A percentile compares a stretch with the other conserved stretches of the same genome.
phyloP scores from a whole-genome alignment of 2,797 vertebrate species.

The Girardinus metallicus region DNA sequence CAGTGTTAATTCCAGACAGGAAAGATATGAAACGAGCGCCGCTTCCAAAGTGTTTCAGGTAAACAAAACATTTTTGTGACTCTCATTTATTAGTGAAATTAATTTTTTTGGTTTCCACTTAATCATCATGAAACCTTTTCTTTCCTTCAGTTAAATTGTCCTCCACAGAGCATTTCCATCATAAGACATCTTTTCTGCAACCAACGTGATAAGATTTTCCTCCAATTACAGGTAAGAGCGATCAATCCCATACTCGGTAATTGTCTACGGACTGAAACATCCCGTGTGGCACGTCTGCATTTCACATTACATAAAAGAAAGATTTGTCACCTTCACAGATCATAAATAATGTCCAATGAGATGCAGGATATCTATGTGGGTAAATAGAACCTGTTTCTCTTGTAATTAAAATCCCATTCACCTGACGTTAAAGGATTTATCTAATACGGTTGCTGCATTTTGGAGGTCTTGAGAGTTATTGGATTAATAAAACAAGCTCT shows the following conservation, averaged over 20 bases:
- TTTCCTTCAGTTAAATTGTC: constrained; percentile 2
- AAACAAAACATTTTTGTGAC: background rate
- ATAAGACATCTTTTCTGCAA: constrained; percentile 29
- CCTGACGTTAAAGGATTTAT: constrained; percentile 18
- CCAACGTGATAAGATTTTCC: constrained; percentile 37
- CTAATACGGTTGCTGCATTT: constrained; percentile 31
- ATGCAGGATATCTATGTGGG: constrained; percentile 52
- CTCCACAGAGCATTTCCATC: constrained; percentile 19
- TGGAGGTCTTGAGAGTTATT: constrained; percentile 10
- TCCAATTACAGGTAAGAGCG: constrained; percentile 26
- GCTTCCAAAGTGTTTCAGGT: background rate
- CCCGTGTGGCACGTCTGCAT: constrained; percentile 37
- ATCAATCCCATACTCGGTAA: constrained; percentile 59
- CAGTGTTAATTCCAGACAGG: background rate
- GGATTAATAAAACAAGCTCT: constrained; percentile 14
- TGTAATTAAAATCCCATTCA: constrained; percentile 51
- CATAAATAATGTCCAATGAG: constrained; percentile 72
- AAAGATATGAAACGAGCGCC: background rate
- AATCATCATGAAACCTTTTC: constrained; percentile 29
- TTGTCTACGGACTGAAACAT: constrained; percentile 37
- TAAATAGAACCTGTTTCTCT: constrained; percentile 49
- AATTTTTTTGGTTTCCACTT: constrained; percentile 23
- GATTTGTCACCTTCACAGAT: constrained; percentile 58
- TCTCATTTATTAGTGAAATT: constrained; percentile 1
- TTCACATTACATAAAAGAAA: constrained; percentile 40